Evolutionary conservation across 2,113 vertebrate genomes (phyloP).

Genomic region (Pao palembangensis): DNA sequence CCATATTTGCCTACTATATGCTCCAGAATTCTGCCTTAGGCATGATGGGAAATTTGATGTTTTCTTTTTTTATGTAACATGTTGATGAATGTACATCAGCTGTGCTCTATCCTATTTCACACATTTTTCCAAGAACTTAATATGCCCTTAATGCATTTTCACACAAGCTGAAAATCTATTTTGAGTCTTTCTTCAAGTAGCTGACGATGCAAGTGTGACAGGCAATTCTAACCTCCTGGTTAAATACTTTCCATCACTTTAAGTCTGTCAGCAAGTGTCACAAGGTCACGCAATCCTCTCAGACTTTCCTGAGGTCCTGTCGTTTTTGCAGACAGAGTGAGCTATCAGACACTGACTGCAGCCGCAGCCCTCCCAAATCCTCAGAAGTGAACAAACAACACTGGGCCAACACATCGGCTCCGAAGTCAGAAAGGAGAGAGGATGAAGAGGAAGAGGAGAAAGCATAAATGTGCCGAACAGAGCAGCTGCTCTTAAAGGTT

Average conservation of each 20-base stretch:
- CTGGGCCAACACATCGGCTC: neutral
- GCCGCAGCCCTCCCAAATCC: slow-evolving; percentile 27
- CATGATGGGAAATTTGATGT: neutral
- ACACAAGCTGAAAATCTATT: slow-evolving; percentile 33
- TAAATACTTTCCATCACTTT: slow-evolving; percentile 56
- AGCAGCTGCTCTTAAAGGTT: slow-evolving; percentile 33
- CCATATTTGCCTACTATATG: slow-evolving; percentile 5
- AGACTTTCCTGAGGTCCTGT: slow-evolving; percentile 26
- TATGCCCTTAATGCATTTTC: slow-evolving; percentile 31
- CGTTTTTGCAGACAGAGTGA: slow-evolving; percentile 20
- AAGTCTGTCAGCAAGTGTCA: slow-evolving; percentile 52
- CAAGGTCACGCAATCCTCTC: slow-evolving; percentile 37
- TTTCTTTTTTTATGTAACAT: slow-evolving; percentile 42
- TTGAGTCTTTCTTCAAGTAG: slow-evolving; percentile 20
- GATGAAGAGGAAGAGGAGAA: slow-evolving; percentile 31
- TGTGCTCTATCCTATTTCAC: slow-evolving; percentile 55
- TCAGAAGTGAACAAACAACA: slow-evolving; percentile 35
- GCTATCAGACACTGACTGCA: slow-evolving; percentile 25
- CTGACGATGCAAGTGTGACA: slow-evolving; percentile 14
- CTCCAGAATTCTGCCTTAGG: slow-evolving; percentile 13
- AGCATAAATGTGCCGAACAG: slow-evolving; percentile 46
- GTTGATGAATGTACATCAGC: slow-evolving; percentile 42
- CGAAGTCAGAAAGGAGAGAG: slow-evolving; percentile 28
- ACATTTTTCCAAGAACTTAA: slow-evolving; percentile 44
- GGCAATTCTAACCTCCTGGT: slow-evolving; percentile 29